Evolutionary conservation across 1,140 invertebrate species (phyloP), one percentile per base, ranked within the genome.

Genomic region (Drosophila mojavensis): DNA sequence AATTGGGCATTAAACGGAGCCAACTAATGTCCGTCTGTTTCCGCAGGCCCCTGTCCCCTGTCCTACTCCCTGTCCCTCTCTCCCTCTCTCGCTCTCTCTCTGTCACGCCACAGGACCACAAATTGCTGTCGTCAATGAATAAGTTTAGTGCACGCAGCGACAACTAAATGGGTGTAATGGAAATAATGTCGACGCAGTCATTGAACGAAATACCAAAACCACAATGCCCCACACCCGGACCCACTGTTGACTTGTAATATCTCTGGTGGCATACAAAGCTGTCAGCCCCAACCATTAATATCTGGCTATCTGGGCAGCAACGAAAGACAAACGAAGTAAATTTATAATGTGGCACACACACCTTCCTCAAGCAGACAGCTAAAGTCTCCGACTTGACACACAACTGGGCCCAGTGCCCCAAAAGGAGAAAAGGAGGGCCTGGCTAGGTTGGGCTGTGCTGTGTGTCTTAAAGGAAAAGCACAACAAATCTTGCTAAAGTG

Each of bases 1-100:
- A 74, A 74, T 74, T 68, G 70, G 56, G 50, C 56, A 73, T 73
- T 73, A 68, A 73, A 68, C 64, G 47, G 64, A 74, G 71, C 71
- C 71, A 74, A 74, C 71, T 74, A 69, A 69, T 63, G 58, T 74
- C 45, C 53, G 64, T 50, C 53, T 58, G 51, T 17, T 47, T 13
- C 28, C 30, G 9, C 30, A 6, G 11, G 43, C 28, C n/a, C n/a
- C n/a, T 5, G 5, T 24, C 20, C 20, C 2, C 33, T 9, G 33
- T 33, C 33, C 7, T 0, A 7, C 33, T 9, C 20, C 2, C 33
- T 9, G 33, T 33, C 33, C 7, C 5, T 0, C 33, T 9, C 5
- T 33, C 17, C 13, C 11, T 24, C 33, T 2, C 5, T 33, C 33
- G 2, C 5, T 33, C 17, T 13, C 7, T 24, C 50, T 10, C 20